These are phyloP conservation scores for Chaunax sp. DNA, from an alignment of 2,797 vertebrate species.

Conservation along the genomic window DNA sequence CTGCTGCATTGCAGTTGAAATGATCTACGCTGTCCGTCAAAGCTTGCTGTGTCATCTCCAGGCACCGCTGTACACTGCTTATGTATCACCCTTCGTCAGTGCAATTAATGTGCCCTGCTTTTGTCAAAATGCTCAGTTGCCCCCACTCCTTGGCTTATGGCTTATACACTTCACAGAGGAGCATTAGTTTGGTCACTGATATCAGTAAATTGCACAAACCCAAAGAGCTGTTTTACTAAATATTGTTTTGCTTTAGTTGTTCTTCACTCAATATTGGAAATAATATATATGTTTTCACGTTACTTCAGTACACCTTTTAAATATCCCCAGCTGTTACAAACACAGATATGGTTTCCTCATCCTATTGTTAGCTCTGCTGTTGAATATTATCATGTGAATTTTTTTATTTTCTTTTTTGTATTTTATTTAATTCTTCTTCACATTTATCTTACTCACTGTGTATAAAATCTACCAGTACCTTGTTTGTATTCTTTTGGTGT, in stretches of 20 bases:
- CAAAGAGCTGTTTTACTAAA: constrained; percentile 59
- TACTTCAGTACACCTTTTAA: constrained; percentile 40
- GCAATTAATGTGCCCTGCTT: constrained; percentile 64
- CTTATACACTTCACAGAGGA: constrained; percentile 33
- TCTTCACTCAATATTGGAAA: constrained; percentile 36
- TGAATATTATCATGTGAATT: constrained; percentile 55
- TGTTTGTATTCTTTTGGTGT: constrained; percentile 66
- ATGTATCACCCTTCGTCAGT: constrained; percentile 57
- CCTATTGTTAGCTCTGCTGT: constrained; percentile 47
- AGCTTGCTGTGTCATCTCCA: constrained; percentile 29
- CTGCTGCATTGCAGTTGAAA: neutral
- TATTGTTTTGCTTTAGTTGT: constrained; percentile 31
- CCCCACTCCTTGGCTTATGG: constrained; percentile 35
- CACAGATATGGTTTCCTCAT: constrained; percentile 34
- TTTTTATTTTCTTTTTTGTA: constrained; percentile 47
- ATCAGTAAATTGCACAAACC: constrained; percentile 55
- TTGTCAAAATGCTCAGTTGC: constrained; percentile 36
- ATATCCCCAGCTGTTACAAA: constrained; percentile 45
- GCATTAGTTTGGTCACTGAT: constrained; percentile 38
- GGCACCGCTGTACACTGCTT: constrained; percentile 53
- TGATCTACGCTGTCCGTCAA: constrained; percentile 20
- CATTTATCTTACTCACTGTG: constrained; percentile 54
- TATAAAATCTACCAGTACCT: constrained; percentile 53
- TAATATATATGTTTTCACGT: constrained; percentile 37
- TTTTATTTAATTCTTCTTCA: constrained; percentile 42